Evolutionary conservation across 2,113 vertebrate genomes (phyloP).

Genomic region (Cinclus mexicanus): DNA sequence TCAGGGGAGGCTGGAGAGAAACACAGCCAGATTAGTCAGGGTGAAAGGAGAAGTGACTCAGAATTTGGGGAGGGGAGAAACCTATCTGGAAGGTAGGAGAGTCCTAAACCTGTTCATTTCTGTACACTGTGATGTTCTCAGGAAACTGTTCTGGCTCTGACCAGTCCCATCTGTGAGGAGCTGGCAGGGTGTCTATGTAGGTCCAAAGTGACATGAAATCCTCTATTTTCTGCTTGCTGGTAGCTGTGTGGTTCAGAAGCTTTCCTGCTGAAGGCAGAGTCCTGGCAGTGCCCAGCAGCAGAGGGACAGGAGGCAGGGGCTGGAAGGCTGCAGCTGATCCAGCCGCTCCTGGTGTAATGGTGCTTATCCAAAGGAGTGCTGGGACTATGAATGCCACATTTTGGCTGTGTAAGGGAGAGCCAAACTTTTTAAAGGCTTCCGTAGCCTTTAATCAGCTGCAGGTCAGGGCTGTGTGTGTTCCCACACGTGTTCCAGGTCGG

Average conservation of each 20-base stretch:
- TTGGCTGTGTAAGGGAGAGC: fast-evolving
- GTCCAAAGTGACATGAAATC: not conserved
- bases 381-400: not conserved
- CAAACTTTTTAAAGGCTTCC: not conserved
- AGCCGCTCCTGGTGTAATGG: not conserved
- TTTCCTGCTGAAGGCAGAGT: not conserved
- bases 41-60: not conserved
- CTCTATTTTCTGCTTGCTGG: not conserved
- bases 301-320: not conserved
- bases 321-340: not conserved
- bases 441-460: not conserved
- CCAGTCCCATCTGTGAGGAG: not conserved
- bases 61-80: not conserved
- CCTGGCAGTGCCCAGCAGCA: not conserved
- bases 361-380: not conserved
- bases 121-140: not conserved
- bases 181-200: not conserved
- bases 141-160: not conserved
- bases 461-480: not conserved
- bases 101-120: not conserved
- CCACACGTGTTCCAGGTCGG: not conserved
- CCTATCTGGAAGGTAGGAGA: not conserved
- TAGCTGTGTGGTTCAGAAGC: not conserved
- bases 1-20: not conserved
- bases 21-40: not conserved